A percentile compares a stretch with the other conserved stretches of the same genome.
phyloP scores from a whole-genome alignment of 2,113 vertebrate species.

The Pseudorhombus dupliciocellatus region DNA sequence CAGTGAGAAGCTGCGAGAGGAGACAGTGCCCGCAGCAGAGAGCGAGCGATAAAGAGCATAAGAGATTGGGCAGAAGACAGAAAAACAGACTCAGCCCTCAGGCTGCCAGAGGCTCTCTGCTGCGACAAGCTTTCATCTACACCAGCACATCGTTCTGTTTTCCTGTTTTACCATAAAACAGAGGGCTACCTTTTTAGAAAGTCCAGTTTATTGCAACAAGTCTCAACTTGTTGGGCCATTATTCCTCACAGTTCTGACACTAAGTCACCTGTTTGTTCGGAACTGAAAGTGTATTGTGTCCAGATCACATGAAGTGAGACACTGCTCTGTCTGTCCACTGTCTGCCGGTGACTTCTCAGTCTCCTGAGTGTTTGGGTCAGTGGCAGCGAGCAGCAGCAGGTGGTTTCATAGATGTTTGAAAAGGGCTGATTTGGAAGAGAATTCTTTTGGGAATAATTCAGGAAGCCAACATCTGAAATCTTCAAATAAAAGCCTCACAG shows the following conservation, averaged over 20 bases:
- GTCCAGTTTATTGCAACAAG: not conserved
- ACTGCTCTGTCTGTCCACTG: constrained; percentile 14
- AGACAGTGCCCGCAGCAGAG: constrained; percentile 39
- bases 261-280: no score
- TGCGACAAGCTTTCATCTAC: constrained; percentile 8
- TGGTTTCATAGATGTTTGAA: constrained; percentile 4
- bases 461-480: constrained; percentile 40
- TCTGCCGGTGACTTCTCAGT: constrained; percentile 6
- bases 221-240: not conserved
- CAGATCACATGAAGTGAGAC: no score
- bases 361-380: not conserved
- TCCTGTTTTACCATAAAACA: not conserved
- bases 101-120: constrained; percentile 27
- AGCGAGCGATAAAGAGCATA: constrained; percentile 32
- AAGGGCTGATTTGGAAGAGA: constrained; percentile 2
- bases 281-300: no score
- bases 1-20: constrained; percentile 6
- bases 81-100: constrained; percentile 51
- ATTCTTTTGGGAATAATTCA: constrained; percentile 47
- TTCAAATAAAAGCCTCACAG: constrained; percentile 23
- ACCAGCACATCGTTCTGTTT: not conserved
- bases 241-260: not conserved
- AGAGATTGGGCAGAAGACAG: constrained; percentile 52
- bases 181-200: not conserved
- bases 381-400: constrained; percentile 3